Base-by-base conservation (phyloP, 2,888 invertebrate genomes). In the Shargacucullia verbasci region DNA sequence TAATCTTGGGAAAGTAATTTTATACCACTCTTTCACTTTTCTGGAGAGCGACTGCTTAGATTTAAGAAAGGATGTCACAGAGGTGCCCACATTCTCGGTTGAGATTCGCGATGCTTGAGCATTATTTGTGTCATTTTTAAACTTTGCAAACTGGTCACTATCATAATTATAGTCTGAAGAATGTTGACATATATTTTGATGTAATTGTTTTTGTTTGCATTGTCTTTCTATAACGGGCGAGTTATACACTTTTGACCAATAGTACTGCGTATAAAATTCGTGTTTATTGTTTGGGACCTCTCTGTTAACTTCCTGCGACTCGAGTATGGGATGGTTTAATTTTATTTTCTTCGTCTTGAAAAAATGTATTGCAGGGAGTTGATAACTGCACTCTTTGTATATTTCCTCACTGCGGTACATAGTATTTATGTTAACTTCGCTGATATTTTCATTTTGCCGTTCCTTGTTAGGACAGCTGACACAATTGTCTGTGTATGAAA, bases 311-410 rank as follows among this genome's bases (percentile, higher is more conserved):
- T 64, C 53, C 38, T 59, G 55, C 12, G 48, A 35, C 8, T 59
- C 43, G 9, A 48, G 44, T 25, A 43, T 44, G 15, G 49, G 15
- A 12, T 40, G 48, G 6, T 40, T 1, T 25, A 39, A 12, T 12
- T 33, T 40, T 33, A 15, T 41, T 48, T 10, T 41, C 38, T 59
- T 69, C 14, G 5, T 40, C 6, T 53, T 62, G 20, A 65, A 48
- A 33, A 59, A 48, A 52, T 66, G 70, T 7, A 69, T 66, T 35
- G 41, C 12, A 15, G 74, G 52, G 47, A 63, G 46, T 45, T 75
- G 68, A 67, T 81, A 87, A 65, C 85, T 85, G 63, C 91, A 92
- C 13, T 86, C 84, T 76, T 83, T 89, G 66, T 91, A 92, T 38
- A 91, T 72, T 40, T 76, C 78, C 57, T 79, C 70, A 46, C 78